Conservation (phyloP, 2,113 vertebrate species). For the Thunnus maccoyii region DNA sequence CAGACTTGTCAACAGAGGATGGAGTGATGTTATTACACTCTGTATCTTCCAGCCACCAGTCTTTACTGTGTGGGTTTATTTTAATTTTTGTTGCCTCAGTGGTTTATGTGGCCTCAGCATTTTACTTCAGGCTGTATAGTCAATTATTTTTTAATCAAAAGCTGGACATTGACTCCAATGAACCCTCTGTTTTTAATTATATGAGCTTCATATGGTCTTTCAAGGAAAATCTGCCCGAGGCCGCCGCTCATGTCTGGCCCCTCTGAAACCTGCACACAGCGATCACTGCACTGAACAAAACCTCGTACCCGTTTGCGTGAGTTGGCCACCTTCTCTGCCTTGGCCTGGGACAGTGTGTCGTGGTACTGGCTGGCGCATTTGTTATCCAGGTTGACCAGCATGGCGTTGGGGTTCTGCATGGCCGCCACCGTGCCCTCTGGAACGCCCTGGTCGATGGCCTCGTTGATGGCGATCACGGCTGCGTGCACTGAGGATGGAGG, state of each 20-base stretch:
- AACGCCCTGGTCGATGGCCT: constrained; percentile 91
- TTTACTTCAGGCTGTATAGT: constrained; percentile 16
- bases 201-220: not conserved
- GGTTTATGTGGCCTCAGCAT: constrained; percentile 12
- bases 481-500: constrained; percentile 90
- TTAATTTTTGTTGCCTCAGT: not conserved
- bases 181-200: constrained; percentile 1
- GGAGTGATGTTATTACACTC: not conserved
- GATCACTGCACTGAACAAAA: not conserved
- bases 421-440: constrained; percentile 90
- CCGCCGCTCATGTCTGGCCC: not conserved
- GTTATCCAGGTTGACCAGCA: constrained; percentile 91
- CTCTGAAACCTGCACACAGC: not conserved
- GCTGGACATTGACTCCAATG: not conserved
- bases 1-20: not conserved
- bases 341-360: constrained; percentile 90
- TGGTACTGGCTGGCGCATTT: constrained; percentile 87
- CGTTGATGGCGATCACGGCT: constrained; percentile 98
- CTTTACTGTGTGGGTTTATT: not conserved
- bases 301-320: constrained; percentile 92
- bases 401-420: constrained; percentile 96
- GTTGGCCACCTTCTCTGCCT: constrained; percentile 91
- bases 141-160: constrained; percentile 38
- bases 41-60: not conserved
- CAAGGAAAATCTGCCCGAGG: not conserved